Conservation (phyloP, 2,113 vertebrate species). For the Clupea harengus region DNA sequence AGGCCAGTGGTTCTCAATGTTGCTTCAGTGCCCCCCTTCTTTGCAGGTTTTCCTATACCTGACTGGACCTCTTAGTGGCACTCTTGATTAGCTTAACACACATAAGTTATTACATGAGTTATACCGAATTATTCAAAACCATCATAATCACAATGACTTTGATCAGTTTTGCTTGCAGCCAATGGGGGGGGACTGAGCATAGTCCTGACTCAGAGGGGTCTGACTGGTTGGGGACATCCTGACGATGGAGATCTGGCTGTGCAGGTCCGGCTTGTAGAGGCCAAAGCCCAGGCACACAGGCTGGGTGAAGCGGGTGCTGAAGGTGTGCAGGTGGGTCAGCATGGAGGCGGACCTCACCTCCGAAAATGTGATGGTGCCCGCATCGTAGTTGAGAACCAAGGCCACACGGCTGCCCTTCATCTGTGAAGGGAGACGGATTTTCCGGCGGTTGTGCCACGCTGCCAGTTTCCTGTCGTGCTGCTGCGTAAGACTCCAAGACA, state of each 20-base stretch:
- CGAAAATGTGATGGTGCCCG: conserved; percentile 66
- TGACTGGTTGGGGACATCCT: conserved; percentile 35
- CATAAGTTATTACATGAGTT: neutral
- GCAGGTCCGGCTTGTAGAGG: conserved; percentile 69
- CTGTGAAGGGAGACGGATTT: conserved; percentile 60
- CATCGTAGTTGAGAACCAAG: conserved; percentile 61
- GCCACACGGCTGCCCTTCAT: conserved; percentile 62
- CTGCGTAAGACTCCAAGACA: conserved; percentile 72
- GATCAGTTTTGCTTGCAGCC: neutral
- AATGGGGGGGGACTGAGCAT: neutral
- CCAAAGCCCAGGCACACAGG: conserved; percentile 70
- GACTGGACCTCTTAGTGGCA: neutral
- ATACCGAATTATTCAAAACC: neutral
- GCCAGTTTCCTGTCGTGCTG: conserved; percentile 68
- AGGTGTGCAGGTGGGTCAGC: conserved; percentile 67
- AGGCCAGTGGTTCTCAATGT: neutral
- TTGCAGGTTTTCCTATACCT: neutral
- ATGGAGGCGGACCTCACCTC: conserved; percentile 58
- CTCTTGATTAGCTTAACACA: neutral
- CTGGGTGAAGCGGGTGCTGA: conserved; percentile 61
- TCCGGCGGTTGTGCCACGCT: conserved; percentile 70
- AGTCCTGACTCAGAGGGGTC: neutral
- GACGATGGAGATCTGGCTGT: conserved; percentile 59
- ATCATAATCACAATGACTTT: neutral
- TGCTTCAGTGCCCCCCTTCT: neutral